These are phyloP conservation scores for Picathartes gymnocephalus DNA, from an alignment of 2,113 vertebrate species.

Conservation along the genomic window DNA sequence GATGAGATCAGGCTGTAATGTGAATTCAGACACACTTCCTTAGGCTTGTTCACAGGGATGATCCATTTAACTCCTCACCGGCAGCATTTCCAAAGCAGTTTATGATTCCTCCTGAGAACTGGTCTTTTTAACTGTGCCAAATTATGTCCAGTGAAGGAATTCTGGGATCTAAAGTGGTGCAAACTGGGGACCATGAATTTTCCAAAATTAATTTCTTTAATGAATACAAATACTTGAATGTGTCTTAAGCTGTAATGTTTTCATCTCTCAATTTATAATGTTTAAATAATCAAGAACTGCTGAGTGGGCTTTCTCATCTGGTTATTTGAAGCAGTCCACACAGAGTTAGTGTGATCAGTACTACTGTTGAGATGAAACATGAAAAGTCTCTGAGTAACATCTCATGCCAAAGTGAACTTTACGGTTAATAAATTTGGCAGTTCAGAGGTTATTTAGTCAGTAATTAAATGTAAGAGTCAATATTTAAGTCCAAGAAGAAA, in stretches of 20 bases:
- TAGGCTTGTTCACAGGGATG: not conserved
- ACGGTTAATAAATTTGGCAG: not conserved
- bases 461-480: slow-evolving; percentile 44
- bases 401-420: slow-evolving; percentile 9
- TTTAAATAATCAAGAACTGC: not conserved
- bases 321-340: not conserved
- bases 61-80: not conserved
- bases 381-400: not conserved
- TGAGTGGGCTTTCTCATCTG: not conserved
- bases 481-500: slow-evolving; percentile 50
- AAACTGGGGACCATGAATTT: not conserved
- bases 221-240: not conserved
- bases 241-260: not conserved
- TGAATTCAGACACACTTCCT: not conserved
- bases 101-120: not conserved
- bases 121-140: not conserved
- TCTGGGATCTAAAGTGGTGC: not conserved
- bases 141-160: not conserved
- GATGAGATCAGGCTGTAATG: not conserved
- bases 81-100: not conserved
- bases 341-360: not conserved
- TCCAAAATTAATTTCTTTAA: not conserved
- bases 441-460: slow-evolving; percentile 21
- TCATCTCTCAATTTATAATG: not conserved
- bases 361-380: not conserved